A percentile compares a stretch with the other conserved stretches of the same genome.
Conservation (phyloP, 2,113 vertebrate species). For the Tor tambroides region DNA sequence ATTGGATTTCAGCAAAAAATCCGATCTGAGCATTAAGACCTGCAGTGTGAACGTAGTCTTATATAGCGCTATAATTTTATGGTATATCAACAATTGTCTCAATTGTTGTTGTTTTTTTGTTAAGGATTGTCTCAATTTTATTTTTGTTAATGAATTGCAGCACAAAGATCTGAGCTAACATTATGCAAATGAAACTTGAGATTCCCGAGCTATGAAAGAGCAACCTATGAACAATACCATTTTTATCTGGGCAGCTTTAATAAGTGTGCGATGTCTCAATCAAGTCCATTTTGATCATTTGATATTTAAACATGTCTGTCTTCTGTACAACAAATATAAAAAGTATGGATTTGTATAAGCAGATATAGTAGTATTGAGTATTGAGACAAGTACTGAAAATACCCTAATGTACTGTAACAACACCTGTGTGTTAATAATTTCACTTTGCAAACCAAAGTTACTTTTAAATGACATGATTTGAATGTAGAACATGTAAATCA, state of each 20-base stretch:
- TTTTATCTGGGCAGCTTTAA: not conserved
- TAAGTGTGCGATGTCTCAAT: not conserved
- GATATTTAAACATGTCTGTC: not conserved
- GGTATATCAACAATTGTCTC: no score
- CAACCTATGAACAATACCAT: not conserved
- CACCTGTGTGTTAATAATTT: not conserved
- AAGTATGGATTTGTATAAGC: not conserved
- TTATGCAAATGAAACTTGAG: not conserved
- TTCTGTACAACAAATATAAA: not conserved
- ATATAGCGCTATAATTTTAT: no score
- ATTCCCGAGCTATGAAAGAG: not conserved
- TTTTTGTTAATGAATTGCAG: not conserved
- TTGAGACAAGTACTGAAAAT: not conserved
- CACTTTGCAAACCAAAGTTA: constrained; percentile 7
- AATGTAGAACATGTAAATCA: constrained; percentile 13
- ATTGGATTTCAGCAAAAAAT: no score
- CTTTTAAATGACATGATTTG: not conserved
- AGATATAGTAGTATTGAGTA: not conserved
- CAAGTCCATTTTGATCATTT: not conserved
- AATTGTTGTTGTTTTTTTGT: no score
- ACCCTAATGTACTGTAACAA: not conserved
- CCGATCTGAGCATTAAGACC: no score
- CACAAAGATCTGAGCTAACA: not conserved
- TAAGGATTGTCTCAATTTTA: no score
- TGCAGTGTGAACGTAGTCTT: no score